These are phyloP conservation scores for Antidorcas marsupialis DNA, from an alignment of 2,113 vertebrate species.

Conservation along the genomic window DNA sequence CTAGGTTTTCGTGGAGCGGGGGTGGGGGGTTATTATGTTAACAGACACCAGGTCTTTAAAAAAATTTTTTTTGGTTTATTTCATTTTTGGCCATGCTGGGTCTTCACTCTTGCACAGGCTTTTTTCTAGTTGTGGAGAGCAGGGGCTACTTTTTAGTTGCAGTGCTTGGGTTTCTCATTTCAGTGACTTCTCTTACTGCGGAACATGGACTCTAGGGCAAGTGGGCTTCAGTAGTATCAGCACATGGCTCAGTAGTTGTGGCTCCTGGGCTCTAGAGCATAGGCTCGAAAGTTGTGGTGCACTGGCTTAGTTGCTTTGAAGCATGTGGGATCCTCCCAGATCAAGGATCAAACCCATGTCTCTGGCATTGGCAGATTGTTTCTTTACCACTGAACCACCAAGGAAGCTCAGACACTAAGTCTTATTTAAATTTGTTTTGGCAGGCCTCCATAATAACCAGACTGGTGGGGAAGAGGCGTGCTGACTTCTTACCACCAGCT, in stretches of 20 bases:
- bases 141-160: neutral
- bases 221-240: neutral
- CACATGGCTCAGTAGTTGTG: neutral
- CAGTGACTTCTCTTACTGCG: neutral
- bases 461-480: neutral
- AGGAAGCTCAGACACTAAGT: neutral
- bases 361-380: neutral
- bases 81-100: neutral
- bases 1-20: neutral
- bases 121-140: neutral
- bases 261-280: neutral
- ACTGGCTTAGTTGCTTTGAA: neutral
- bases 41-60: neutral
- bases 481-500: neutral
- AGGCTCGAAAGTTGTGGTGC: neutral
- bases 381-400: neutral
- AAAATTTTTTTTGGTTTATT: neutral
- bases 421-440: slow-evolving; percentile 33
- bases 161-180: neutral
- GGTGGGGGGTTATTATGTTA: neutral
- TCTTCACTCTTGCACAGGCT: neutral
- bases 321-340: neutral
- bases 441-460: neutral
- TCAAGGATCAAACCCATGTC: neutral
- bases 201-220: neutral